These are phyloP conservation scores for Melanchra persicariae DNA, from an alignment of 2,888 invertebrate species.

Conservation along the genomic window DNA sequence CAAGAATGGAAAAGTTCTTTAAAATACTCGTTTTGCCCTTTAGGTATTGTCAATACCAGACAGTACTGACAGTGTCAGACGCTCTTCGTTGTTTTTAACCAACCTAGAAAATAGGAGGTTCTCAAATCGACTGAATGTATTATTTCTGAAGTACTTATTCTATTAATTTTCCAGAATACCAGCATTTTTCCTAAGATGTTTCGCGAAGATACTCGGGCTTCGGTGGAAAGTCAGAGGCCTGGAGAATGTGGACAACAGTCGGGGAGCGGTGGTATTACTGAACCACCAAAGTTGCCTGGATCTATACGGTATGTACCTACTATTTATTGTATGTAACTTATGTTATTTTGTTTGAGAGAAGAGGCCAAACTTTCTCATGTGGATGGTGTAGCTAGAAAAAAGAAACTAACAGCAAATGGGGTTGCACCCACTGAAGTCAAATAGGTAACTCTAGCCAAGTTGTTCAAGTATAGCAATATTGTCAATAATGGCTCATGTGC, in stretches of 20 bases:
- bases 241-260: conserved; percentile 94
- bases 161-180: conserved; percentile 90
- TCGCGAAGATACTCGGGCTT: conserved; percentile 92
- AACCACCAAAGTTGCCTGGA: conserved; percentile 98
- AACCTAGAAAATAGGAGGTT: no score
- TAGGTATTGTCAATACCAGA: background rate
- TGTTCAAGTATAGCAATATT: no score
- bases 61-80: background rate
- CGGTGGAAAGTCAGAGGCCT: conserved; percentile 93
- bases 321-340: no score
- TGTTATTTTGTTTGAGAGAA: background rate
- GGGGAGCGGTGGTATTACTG: conserved; percentile 95
- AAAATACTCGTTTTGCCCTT: background rate
- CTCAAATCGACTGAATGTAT: no score
- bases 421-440: no score
- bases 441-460: no score
- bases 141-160: background rate
- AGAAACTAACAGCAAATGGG: no score
- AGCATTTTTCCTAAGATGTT: conserved; percentile 91
- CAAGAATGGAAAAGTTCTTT: background rate
- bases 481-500: no score
- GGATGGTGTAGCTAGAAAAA: background rate
- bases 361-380: background rate
- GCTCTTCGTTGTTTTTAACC: background rate
- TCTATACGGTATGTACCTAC: conserved; percentile 93